phyloP scores from a whole-genome alignment of 2,888 invertebrate species.

The Trachelus troglodyta region DNA sequence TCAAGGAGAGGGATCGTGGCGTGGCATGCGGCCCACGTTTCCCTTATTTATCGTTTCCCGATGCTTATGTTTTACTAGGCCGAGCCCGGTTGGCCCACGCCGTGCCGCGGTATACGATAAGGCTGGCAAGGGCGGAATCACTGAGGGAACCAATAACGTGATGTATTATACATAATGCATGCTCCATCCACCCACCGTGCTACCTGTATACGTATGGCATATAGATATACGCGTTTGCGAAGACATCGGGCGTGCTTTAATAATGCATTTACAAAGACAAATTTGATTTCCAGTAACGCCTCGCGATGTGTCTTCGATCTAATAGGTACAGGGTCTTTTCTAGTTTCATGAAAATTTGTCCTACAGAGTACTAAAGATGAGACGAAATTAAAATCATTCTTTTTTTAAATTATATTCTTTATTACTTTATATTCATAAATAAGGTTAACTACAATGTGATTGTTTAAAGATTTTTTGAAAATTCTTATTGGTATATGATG shows the following conservation, averaged over 20 bases:
- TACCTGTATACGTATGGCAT: conserved; percentile 32
- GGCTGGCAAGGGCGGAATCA: conserved; percentile 63
- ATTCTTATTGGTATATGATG: too few relatives aligned
- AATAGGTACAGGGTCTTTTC: too few relatives aligned
- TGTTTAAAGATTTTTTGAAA: too few relatives aligned
- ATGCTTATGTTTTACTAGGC: conserved; percentile 67
- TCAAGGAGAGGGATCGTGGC: conserved; percentile 18
- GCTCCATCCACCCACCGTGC: conserved; percentile 50
- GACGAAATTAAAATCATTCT: too few relatives aligned
- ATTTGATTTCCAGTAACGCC: conserved; percentile 47
- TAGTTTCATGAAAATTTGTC: too few relatives aligned
- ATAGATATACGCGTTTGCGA: conserved; percentile 16
- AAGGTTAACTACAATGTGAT: too few relatives aligned
- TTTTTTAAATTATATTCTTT: too few relatives aligned
- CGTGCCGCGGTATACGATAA: conserved; percentile 58
- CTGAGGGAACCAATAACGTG: conserved; percentile 67
- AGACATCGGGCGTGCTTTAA: conserved; percentile 37
- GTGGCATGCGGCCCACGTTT: conserved; percentile 64
- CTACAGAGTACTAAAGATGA: too few relatives aligned
- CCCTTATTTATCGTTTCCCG: conserved; percentile 66
- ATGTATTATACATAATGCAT: conserved; percentile 67
- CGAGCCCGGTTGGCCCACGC: conserved; percentile 39
- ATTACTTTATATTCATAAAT: too few relatives aligned
- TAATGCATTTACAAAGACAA: conserved; percentile 56
- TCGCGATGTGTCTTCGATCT: conserved; percentile 5